A percentile compares a stretch with the other conserved stretches of the same genome.
phyloP scores from a whole-genome alignment of 2,888 invertebrate genomes.

The Pandemis cinnamomeana region DNA sequence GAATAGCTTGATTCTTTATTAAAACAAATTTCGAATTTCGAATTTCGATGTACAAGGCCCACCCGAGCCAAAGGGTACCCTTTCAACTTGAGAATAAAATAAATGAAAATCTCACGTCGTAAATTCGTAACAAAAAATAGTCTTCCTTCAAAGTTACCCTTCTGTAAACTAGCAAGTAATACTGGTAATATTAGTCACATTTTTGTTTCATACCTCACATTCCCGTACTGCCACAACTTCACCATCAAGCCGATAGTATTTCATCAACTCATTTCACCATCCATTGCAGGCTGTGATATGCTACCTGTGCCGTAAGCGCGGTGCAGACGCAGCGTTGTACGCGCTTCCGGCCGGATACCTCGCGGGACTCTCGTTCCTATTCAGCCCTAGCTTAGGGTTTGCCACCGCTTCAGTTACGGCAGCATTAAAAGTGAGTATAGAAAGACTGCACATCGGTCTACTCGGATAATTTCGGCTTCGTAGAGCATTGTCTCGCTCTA shows the following conservation, averaged over 20 bases:
- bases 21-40: too few species aligned
- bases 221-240: background rate
- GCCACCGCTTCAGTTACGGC: conserved; percentile 80
- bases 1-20: too few species aligned
- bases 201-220: background rate
- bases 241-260: background rate
- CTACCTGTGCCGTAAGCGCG: conserved; percentile 71
- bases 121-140: too few species aligned
- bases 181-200: too few species aligned
- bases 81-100: too few species aligned
- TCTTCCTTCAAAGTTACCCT: too few species aligned
- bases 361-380: conserved; percentile 80
- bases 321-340: conserved; percentile 71
- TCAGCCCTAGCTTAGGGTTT: conserved; percentile 80
- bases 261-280: conserved; percentile 18
- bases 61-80: too few species aligned
- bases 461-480: too few species aligned
- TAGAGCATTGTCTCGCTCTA: too few species aligned
- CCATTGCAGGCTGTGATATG: conserved; percentile 78
- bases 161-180: too few species aligned
- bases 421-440: conserved; percentile 75
- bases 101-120: too few species aligned
- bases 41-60: too few species aligned
- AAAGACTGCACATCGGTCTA: background rate
- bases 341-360: conserved; percentile 82